A percentile compares a stretch with the other conserved stretches of the same genome.
Conservation (phyloP, 2,113 vertebrate species). For the Atractosteus spatula region DNA sequence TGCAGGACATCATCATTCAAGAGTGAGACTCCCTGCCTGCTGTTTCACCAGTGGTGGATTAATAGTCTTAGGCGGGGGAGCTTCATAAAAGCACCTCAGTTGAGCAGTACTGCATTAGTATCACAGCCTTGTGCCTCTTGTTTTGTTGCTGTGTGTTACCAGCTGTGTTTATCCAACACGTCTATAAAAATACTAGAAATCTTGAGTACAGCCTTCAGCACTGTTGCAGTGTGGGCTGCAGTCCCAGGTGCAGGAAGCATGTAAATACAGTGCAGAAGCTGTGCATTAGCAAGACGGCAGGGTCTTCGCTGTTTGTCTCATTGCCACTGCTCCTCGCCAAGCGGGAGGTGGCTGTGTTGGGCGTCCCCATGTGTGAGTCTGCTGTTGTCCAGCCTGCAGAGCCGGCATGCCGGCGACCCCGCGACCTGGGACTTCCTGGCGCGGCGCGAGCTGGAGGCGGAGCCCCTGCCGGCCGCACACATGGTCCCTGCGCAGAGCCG, state of each 20-base stretch:
- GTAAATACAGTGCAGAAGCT: too few relatives aligned
- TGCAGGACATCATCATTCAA: constrained; percentile 82
- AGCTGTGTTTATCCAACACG: too few relatives aligned
- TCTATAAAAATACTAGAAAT: too few relatives aligned
- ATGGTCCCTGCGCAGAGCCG: constrained; percentile 64
- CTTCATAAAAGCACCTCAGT: too few relatives aligned
- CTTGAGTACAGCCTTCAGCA: too few relatives aligned
- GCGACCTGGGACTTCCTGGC: constrained; percentile 90
- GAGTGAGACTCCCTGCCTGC: constrained; percentile 66
- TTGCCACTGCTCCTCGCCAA: too few relatives aligned
- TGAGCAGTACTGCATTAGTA: neutral
- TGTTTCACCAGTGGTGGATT: neutral
- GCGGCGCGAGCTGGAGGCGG: constrained; percentile 73
- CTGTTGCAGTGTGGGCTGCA: too few relatives aligned
- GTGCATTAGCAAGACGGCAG: too few relatives aligned
- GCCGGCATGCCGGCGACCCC: constrained; percentile 66
- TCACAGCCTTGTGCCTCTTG: neutral
- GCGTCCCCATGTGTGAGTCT: neutral
- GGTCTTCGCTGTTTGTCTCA: too few relatives aligned
- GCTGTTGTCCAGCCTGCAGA: constrained; percentile 72
- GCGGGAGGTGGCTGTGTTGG: too few relatives aligned
- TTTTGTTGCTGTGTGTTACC: neutral
- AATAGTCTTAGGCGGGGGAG: neutral
- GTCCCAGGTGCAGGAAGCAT: too few relatives aligned
- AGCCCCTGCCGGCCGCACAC: constrained; percentile 42